Evolutionary conservation across 2,797 vertebrate species (phyloP).

Genomic region (Eleutherodactylus coqui): DNA sequence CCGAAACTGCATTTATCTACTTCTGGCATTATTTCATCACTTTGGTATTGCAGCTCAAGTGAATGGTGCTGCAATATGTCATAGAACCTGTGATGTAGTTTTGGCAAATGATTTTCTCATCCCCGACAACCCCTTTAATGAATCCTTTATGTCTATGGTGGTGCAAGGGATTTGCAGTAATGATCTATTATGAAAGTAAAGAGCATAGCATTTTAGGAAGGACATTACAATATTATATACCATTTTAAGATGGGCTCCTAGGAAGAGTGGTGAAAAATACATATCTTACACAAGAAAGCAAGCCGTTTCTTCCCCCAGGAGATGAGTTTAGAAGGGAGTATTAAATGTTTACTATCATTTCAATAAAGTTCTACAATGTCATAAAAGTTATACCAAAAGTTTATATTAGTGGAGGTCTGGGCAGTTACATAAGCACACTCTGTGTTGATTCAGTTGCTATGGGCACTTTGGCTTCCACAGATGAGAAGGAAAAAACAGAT

Average conservation of each 20-base stretch:
- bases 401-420: neutral
- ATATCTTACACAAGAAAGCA: neutral
- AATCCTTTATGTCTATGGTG: no score
- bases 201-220: neutral
- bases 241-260: no score
- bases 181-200: neutral
- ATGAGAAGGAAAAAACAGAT: neutral
- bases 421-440: no score
- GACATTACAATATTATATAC: no score
- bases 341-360: neutral
- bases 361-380: neutral
- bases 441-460: neutral
- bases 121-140: no score
- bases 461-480: neutral
- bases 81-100: no score
- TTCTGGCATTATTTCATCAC: no score
- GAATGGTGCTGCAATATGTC: no score
- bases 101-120: no score
- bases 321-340: neutral
- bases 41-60: no score
- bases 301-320: neutral
- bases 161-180: neutral
- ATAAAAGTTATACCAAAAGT: neutral
- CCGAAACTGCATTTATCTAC: no score
- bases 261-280: no score